Evolutionary conservation across 1,140 invertebrate species (phyloP).

Genomic region (Phthorimaea operculella): DNA sequence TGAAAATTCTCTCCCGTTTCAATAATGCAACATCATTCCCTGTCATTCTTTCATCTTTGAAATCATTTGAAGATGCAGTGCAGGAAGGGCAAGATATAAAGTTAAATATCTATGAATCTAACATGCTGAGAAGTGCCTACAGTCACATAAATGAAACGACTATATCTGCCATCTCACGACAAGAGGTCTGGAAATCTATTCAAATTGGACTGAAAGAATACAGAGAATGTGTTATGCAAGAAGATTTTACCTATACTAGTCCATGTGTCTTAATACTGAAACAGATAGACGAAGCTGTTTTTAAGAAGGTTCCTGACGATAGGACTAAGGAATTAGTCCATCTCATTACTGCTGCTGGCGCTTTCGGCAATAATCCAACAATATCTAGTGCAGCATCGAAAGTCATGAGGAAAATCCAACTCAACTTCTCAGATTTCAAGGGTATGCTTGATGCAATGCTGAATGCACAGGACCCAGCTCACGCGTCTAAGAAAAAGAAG

Average conservation of each 20-base stretch:
- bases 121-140: slow-evolving; percentile 55
- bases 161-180: slow-evolving; percentile 37
- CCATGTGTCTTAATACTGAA: slow-evolving; percentile 62
- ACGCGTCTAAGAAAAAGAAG: slow-evolving; percentile 38
- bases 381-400: slow-evolving; percentile 72
- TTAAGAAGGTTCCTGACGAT: slow-evolving; percentile 55
- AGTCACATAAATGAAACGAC: slow-evolving; percentile 51
- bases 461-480: slow-evolving; percentile 43
- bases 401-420: slow-evolving; percentile 75
- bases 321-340: slow-evolving; percentile 57
- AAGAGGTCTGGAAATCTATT: slow-evolving; percentile 59
- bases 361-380: slow-evolving; percentile 66
- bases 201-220: slow-evolving; percentile 51
- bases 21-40: slow-evolving; percentile 37
- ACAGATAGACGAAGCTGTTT: slow-evolving; percentile 71
- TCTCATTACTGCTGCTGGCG: slow-evolving; percentile 62
- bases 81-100: slow-evolving; percentile 31
- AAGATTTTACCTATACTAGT: slow-evolving; percentile 40
- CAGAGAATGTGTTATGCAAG: slow-evolving; percentile 44
- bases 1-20: slow-evolving; percentile 34
- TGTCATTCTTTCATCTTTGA: slow-evolving; percentile 34
- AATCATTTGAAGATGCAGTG: slow-evolving; percentile 25
- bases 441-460: slow-evolving; percentile 72
- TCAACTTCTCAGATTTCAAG: slow-evolving; percentile 73
- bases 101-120: slow-evolving; percentile 60